Percentiles rank a stretch among this genome's conserved stretches.
phyloP scores from a whole-genome alignment of 2,888 invertebrate species.

The Pristionchus exspectatus region DNA sequence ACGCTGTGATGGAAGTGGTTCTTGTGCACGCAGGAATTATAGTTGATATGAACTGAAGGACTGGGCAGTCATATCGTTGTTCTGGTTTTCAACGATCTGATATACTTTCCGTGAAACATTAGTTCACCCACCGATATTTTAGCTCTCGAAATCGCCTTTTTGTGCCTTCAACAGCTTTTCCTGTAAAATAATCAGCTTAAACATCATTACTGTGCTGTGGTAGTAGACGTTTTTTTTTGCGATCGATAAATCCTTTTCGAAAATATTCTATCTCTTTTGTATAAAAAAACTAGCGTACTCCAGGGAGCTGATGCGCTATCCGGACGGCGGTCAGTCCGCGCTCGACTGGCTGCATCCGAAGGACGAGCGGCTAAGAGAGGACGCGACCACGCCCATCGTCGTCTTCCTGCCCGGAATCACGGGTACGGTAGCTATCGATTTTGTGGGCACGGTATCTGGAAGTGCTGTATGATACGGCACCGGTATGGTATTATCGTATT shows the following conservation, averaged over 20 bases:
- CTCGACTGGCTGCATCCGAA: slow-evolving; percentile 85
- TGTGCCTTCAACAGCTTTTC: too few species aligned
- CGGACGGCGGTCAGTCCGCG: slow-evolving; percentile 88
- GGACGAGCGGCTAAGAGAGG: slow-evolving; percentile 59
- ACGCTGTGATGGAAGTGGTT: not conserved
- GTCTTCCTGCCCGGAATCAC: slow-evolving; percentile 89
- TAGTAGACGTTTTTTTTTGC: too few species aligned
- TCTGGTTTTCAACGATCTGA: too few species aligned
- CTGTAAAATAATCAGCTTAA: too few species aligned
- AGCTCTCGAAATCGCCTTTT: too few species aligned
- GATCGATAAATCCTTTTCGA: too few species aligned
- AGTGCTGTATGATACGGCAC: slow-evolving; percentile 84
- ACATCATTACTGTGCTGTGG: too few species aligned
- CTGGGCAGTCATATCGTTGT: not conserved
- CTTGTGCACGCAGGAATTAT: not conserved
- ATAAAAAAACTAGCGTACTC: too few species aligned
- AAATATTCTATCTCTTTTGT: too few species aligned
- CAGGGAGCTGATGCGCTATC: slow-evolving; percentile 79
- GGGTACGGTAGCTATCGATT: slow-evolving; percentile 79
- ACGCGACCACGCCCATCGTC: slow-evolving; percentile 83
- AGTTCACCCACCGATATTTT: too few species aligned
- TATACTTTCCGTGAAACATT: too few species aligned
- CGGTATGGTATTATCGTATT: too few species aligned
- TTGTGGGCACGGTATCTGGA: slow-evolving; percentile 79
- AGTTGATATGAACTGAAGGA: not conserved